Evolutionary conservation across 2,797 vertebrate species (phyloP), one percentile per base, ranked within the genome.

Genomic region (Xenopus petersii): DNA sequence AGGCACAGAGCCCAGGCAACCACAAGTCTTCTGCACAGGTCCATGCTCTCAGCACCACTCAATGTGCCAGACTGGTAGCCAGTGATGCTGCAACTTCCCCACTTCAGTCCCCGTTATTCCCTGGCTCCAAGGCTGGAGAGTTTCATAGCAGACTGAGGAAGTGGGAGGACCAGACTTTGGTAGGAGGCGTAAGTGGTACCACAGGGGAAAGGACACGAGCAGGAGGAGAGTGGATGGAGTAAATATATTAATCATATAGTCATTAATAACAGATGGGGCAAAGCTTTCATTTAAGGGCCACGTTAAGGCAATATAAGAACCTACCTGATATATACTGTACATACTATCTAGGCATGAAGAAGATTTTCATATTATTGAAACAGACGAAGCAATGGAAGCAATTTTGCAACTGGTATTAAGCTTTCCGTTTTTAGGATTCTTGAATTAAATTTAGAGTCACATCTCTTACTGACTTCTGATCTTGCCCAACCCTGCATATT

Each of bases 1-100:
- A 94, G 83, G 85, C 91, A 92, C 87, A 93, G 89, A 80, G 89
- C 88, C 89, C 96, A 97, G 84, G 95, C 89, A 83, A 95, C 87
- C 83, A 94, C 79, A 82, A 93, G 86, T 83, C 91, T 73, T 73
- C 82, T 84, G 91, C 85, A 91, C 86, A 95, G 90, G 91, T 95
- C 95, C 95, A 98, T 98, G 88, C 15, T 70, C 48, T 81, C 13
- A 64, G 55, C 82, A 10, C 66, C 16, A 60, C 70, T 81, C 86
- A 82, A 75, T 79, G 75, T 82, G 89, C 89, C 84, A 82, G 86
- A 87, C 86, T 84, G 87, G 84, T 84, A 88, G 89, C 87, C 83
- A 84, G 26, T 85, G 75, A 87, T 87, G 88, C 83, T 67, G 64
- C 73, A 80, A 56, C 86, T 30, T 82, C 82, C 73, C 71, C 81